Base-by-base conservation (phyloP, 2,113 vertebrate species). In the Alligator mississippiensis region DNA sequence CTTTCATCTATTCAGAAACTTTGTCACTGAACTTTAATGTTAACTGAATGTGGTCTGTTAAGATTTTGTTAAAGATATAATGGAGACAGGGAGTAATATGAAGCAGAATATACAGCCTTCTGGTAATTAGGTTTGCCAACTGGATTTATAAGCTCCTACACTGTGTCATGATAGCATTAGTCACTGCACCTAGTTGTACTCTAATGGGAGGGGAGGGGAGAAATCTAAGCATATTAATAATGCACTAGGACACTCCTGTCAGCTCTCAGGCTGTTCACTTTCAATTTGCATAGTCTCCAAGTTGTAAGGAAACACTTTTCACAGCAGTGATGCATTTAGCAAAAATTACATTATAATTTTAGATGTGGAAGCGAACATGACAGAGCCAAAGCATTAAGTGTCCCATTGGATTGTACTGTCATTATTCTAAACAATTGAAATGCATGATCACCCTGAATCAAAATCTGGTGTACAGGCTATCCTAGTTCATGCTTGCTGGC, bases 281-380 rank as follows among this genome's bases (percentile, higher is more conserved):
- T 63, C 2, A 4, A 94, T 96, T 90, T 97, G 90, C 95, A 89
- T 95, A 84, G 5, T 59, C 92, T 96, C 87, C 82, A 82, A 84
- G 78, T 63, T 94, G 82, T 88, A 92, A 92, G 86, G 77, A 93
- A 92, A 88, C 85, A 94, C 87, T 94, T 85, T 38, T 80, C 90
- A 76, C 93, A 84, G 93, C 90, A 92, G 89, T 16, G 72, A 75
- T 93, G 92, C 89, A 77, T 93, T 93, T 96, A 92, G 87, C 62
- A 93, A 87, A 96, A 96, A 96, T 96, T 93, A 96, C 96, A 97
- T 97, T 96, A 94, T 90, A 84, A 97, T 96, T 96, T 97, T 92
- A 95, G 96, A 96, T 94, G 93, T 84, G 78, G 89, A 90, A 93
- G 87, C 55, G 81, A 88, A 89, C 89, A 16, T 87, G 92, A 55